Base-by-base conservation (phyloP, 2,888 invertebrate genomes). In the Hirtodrosophila confusa region DNA sequence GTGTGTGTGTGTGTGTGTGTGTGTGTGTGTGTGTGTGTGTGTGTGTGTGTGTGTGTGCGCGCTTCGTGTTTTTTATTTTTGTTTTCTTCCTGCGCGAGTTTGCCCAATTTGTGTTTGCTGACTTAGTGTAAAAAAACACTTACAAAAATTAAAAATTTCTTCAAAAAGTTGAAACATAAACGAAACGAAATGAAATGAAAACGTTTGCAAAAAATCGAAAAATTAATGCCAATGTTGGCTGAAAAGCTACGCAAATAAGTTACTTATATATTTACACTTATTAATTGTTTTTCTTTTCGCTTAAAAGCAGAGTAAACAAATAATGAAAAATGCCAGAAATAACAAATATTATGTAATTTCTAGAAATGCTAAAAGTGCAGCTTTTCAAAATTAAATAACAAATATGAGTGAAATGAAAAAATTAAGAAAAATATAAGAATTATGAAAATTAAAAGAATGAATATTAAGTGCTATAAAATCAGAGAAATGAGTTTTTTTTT, bases 281-380 rank as follows among this genome's bases (percentile, higher is more conserved):
- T n/a, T 40, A 7, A 60, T n/a, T 58, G 29, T 11, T 37, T 23
- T 11, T 17, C n/a, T 17, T 17, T 1, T 17, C 1, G 17, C 17
- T 60, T 10, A 36, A 40, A 11, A 56, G 17, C 48, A 45, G 49
- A 58, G 47, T 45, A 55, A 66, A 61, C 54, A 61, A 63, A 57
- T 44, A 0, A 10, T 17, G 37, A 51, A 56, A 69, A 51, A 40
- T 50, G 40, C 24, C 6, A 0, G 9, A 31, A 33, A 8, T 39
- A 40, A 29, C 8, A 17, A 40, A 45, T 57, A 57, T 64, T 68
- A 69, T 69, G 55, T 67, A 69, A 83, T 71, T 36, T 27, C 27
- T 17, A 17, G 17, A 17, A 17, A 1, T 17, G 17, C 17, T 17
- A 27, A 27, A 27, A 27, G 27, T 27, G 17, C 17, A 17, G 17